Conservation (phyloP, 2,888 invertebrate genomes). For the Drosophila seclusa region DNA sequence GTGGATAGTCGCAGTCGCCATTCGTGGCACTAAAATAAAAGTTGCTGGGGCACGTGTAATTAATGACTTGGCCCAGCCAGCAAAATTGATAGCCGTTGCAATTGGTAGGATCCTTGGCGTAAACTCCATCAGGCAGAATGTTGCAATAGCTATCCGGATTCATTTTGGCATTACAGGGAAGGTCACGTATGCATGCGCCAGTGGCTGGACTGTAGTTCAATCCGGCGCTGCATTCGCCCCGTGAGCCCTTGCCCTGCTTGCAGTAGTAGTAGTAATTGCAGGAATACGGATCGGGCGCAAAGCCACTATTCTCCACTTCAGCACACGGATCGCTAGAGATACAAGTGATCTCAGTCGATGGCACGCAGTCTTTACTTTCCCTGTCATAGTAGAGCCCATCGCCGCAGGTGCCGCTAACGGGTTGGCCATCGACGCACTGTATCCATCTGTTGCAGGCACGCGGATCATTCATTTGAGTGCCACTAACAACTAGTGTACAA, state of each 20-base stretch:
- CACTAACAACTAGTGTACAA: slow-evolving; percentile 68
- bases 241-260: slow-evolving; percentile 57
- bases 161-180: slow-evolving; percentile 59
- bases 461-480: slow-evolving; percentile 81
- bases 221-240: slow-evolving; percentile 68
- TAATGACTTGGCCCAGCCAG: slow-evolving; percentile 57
- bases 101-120: slow-evolving; percentile 58
- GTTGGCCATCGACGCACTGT: slow-evolving; percentile 67
- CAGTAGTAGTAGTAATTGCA: slow-evolving; percentile 82
- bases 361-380: slow-evolving; percentile 60
- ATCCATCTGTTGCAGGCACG: slow-evolving; percentile 75
- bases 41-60: slow-evolving; percentile 70
- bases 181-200: slow-evolving; percentile 66
- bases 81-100: slow-evolving; percentile 77
- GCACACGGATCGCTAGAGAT: slow-evolving; percentile 80
- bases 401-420: slow-evolving; percentile 68
- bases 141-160: slow-evolving; percentile 78
- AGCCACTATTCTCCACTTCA: slow-evolving; percentile 53
- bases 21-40: slow-evolving; percentile 68
- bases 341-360: slow-evolving; percentile 58
- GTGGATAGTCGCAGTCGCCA: slow-evolving; percentile 69
- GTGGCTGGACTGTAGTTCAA: slow-evolving; percentile 73
- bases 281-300: slow-evolving; percentile 75
- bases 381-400: slow-evolving; percentile 71
- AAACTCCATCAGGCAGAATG: slow-evolving; percentile 79